Percentiles rank a stretch among this genome's conserved stretches.
Evolutionary conservation across 2,888 invertebrate species (phyloP).

Genomic region (Strigamia maritima): DNA sequence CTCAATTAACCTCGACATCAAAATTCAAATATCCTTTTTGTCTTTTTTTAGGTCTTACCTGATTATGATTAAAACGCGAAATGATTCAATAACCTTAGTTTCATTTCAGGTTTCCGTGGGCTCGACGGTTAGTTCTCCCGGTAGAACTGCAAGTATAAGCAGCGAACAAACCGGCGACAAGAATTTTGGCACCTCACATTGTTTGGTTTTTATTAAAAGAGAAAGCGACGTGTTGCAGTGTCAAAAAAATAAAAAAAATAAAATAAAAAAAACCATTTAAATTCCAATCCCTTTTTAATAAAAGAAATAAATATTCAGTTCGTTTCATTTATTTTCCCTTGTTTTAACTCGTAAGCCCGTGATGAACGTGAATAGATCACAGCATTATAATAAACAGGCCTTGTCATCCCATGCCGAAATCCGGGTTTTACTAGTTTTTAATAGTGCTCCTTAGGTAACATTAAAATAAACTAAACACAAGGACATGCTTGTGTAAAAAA

Average conservation of each 20-base stretch:
- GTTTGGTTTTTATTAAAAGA: constrained; percentile 11
- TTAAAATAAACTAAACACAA: constrained; percentile 13
- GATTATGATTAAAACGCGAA: not conserved
- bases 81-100: not conserved
- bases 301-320: too few relatives aligned
- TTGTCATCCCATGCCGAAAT: not conserved
- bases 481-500: constrained; percentile 15
- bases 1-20: not conserved
- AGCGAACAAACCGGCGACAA: constrained; percentile 14
- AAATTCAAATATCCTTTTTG: not conserved
- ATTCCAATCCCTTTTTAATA: not conserved
- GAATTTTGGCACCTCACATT: constrained; percentile 18
- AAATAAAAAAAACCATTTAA: not conserved
- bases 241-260: not conserved
- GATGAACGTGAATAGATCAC: too few relatives aligned
- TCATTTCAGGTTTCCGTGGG: not conserved
- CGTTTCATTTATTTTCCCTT: too few relatives aligned
- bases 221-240: not conserved
- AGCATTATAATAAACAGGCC: not conserved
- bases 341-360: too few relatives aligned
- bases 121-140: not conserved
- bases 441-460: not conserved
- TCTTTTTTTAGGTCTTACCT: not conserved
- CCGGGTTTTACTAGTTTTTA: not conserved
- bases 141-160: not conserved